Conservation (phyloP, 2,113 vertebrate species). For the Rallus limicola region DNA sequence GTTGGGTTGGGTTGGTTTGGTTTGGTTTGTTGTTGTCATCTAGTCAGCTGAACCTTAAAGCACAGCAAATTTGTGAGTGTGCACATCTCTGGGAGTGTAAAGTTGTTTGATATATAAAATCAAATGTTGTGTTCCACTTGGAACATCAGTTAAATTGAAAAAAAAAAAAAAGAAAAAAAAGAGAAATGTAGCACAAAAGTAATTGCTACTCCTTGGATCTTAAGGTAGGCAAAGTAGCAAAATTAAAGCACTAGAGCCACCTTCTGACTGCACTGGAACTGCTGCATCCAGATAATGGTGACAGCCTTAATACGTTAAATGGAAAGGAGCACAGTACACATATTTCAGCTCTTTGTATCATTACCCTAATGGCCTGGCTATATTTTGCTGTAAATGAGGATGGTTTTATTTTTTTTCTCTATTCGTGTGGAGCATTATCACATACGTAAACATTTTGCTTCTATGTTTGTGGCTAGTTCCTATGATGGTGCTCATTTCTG, state of each 20-base stretch:
- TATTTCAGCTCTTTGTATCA: conserved; percentile 57
- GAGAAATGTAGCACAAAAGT: conserved; percentile 54
- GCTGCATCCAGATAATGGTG: conserved; percentile 64
- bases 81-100: background rate
- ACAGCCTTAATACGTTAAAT: conserved; percentile 43
- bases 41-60: conserved; percentile 43
- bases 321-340: background rate
- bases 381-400: background rate
- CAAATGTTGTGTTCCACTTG: conserved; percentile 57
- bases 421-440: background rate
- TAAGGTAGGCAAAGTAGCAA: conserved; percentile 68
- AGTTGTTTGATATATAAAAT: conserved; percentile 55
- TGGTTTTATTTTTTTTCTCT: background rate
- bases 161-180: conserved; percentile 9
- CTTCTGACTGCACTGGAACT: conserved; percentile 81
- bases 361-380: conserved; percentile 47
- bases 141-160: conserved; percentile 59
- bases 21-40: background rate
- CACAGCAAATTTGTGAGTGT: background rate
- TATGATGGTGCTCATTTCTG: background rate
- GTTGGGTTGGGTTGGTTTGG: background rate
- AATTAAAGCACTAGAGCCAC: conserved; percentile 87
- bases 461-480: background rate
- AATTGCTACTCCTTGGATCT: conserved; percentile 67
- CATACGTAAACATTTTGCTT: conserved; percentile 5